phyloP scores from a whole-genome alignment of 2,797 vertebrate species.

The Sciurus vulgaris region DNA sequence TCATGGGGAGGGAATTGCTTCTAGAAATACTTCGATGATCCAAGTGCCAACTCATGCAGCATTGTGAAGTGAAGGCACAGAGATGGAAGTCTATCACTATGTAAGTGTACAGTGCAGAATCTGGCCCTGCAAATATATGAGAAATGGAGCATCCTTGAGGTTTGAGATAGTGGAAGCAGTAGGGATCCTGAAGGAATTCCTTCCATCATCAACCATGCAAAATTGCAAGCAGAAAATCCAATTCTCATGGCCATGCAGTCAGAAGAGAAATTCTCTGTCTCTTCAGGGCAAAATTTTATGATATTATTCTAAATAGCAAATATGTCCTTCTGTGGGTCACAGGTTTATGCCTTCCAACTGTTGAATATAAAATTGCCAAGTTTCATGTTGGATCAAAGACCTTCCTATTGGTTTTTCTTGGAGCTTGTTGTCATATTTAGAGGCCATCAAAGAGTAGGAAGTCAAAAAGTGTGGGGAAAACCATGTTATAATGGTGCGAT shows the following conservation, averaged over 20 bases:
- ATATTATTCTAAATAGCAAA: neutral
- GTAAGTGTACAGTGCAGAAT: neutral
- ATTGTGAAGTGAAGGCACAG: neutral
- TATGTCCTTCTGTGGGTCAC: too few relatives aligned
- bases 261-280: neutral
- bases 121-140: neutral
- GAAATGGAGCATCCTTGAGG: neutral
- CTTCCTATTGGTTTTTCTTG: constrained; percentile 25
- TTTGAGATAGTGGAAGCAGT: neutral
- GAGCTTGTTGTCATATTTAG: neutral
- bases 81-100: neutral
- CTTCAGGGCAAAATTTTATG: neutral
- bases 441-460: neutral
- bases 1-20: neutral
- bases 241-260: neutral
- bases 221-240: neutral
- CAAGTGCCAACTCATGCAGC: neutral
- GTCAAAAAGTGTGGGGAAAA: neutral
- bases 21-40: constrained; percentile 24
- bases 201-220: neutral
- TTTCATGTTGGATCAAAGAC: neutral
- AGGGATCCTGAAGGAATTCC: neutral
- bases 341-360: neutral
- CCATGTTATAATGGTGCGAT: neutral
- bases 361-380: neutral